These are phyloP conservation scores for Montifringilla adamsi DNA, from an alignment of 2,113 vertebrate genomes.

Conservation along the genomic window DNA sequence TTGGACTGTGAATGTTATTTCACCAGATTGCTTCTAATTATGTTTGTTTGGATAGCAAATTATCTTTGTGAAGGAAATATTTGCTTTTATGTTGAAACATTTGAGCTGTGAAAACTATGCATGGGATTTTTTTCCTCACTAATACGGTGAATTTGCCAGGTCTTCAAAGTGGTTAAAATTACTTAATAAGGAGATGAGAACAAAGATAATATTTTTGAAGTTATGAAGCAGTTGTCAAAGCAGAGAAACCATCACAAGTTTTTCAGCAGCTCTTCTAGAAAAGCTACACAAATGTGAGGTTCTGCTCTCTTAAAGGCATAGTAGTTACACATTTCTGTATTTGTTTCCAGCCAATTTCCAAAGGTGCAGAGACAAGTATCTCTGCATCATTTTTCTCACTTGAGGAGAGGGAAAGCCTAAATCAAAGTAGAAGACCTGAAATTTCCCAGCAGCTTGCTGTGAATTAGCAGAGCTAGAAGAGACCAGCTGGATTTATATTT, in stretches of 20 bases:
- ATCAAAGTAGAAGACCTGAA: neutral
- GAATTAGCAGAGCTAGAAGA: neutral
- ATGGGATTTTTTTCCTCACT: rapidly evolving
- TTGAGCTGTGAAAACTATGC: neutral
- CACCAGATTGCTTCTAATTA: constrained; percentile 16
- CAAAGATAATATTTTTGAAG: neutral
- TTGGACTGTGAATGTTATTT: neutral
- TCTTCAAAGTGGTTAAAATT: constrained; percentile 2
- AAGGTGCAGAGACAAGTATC: neutral
- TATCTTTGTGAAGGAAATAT: constrained; percentile 23
- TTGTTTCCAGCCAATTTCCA: neutral
- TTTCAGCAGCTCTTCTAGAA: neutral
- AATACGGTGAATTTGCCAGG: neutral
- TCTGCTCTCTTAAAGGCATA: neutral
- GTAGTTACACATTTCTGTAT: neutral
- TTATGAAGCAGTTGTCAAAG: neutral
- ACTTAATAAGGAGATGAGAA: constrained; percentile 9
- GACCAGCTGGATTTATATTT: neutral
- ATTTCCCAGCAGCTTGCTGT: neutral
- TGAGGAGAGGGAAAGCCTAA: neutral
- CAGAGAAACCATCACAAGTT: neutral
- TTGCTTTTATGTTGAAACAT: constrained; percentile 49
- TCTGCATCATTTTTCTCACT: neutral
- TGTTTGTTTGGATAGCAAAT: constrained; percentile 41
- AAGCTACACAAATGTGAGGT: neutral